Percentiles rank a stretch among this genome's conserved stretches.
These are phyloP conservation scores for Hydropsyche tenuis DNA, from an alignment of 1,140 invertebrate genomes.

Conservation along the genomic window DNA sequence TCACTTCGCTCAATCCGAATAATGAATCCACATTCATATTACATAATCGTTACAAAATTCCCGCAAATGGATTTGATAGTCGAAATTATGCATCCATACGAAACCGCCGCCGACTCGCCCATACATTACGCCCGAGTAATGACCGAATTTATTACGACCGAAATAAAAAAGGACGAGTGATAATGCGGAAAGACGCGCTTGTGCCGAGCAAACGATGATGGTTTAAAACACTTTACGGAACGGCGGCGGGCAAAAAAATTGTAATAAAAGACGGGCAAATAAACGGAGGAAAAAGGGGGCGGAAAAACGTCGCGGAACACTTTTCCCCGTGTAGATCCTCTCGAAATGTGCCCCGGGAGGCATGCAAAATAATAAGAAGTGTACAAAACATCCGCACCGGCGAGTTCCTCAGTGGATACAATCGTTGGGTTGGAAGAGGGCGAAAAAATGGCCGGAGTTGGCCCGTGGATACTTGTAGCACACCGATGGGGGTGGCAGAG, in stretches of 20 bases:
- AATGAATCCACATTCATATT: too few relatives aligned
- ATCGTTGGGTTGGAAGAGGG: too few relatives aligned
- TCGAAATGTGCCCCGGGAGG: constrained; percentile 24
- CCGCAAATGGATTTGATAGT: too few relatives aligned
- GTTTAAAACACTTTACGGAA: constrained; percentile 31
- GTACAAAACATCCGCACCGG: constrained; percentile 25
- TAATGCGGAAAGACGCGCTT: constrained; percentile 11
- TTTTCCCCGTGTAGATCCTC: too few relatives aligned
- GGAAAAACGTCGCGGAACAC: neutral
- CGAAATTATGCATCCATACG: too few relatives aligned
- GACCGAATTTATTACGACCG: too few relatives aligned
- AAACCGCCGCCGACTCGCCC: too few relatives aligned
- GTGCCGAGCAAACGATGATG: constrained; percentile 17
- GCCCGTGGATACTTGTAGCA: neutral
- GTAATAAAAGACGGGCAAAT: neutral
- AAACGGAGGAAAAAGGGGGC: neutral
- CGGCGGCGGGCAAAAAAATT: neutral
- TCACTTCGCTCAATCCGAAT: too few relatives aligned
- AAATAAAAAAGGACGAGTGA: neutral
- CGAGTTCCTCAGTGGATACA: constrained; percentile 20
- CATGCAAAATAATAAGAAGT: constrained; percentile 34
- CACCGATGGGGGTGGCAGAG: neutral
- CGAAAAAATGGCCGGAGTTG: neutral
- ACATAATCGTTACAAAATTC: too few relatives aligned
- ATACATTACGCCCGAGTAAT: too few relatives aligned